Base-by-base conservation (phyloP, 2,888 invertebrate species). In the Heteromurus nitidus region DNA sequence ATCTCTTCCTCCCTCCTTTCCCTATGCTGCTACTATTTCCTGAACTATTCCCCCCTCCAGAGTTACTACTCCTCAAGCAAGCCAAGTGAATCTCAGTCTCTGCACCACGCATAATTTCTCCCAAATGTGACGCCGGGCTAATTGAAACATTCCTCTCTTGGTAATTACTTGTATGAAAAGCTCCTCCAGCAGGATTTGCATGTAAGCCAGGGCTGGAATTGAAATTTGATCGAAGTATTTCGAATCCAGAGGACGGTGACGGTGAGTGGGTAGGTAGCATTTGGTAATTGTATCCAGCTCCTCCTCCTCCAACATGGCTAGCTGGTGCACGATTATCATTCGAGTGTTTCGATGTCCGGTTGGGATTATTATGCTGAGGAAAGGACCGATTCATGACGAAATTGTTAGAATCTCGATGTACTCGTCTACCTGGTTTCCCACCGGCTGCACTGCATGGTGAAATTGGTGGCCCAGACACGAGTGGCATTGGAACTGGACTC, bases 1-100 rank as follows among this genome's bases (percentile, higher is more conserved):
- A 84, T 11, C 86, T 26, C 42, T 86, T 87, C 5, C 86, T 50
- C 16, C 80, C 55, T n/a, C 28, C 13, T 28, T 28, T 70, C 5
- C 28, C 50, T 18, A 55, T 62, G 2, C 22, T 30, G 47, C 72
- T 75, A 55, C 77, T 81, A 16, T 65, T 20, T 36, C 53, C 20
- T 26, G 81, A 81, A 36, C 79, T 80, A 30, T 55, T 82, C 18
- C 65, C 50, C 18, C 55, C 69, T 13, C 60, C 47, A 36, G 18
- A 20, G 9, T 44, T 62, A 31, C 31, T 31, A 31, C 55, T 55
- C 28, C 73, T 24, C 9, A 44, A 31, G 7, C 50, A 11, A 3
- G n/a, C 18, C 16, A 53, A 60, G 36, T 58, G 20, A 42, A 11
- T 53, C 31, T 74, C 73, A 42, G 16, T 68, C 36, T 80, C 74